phyloP scores from a whole-genome alignment of 1,140 invertebrate species.

The Lutraria rhynchaena region DNA sequence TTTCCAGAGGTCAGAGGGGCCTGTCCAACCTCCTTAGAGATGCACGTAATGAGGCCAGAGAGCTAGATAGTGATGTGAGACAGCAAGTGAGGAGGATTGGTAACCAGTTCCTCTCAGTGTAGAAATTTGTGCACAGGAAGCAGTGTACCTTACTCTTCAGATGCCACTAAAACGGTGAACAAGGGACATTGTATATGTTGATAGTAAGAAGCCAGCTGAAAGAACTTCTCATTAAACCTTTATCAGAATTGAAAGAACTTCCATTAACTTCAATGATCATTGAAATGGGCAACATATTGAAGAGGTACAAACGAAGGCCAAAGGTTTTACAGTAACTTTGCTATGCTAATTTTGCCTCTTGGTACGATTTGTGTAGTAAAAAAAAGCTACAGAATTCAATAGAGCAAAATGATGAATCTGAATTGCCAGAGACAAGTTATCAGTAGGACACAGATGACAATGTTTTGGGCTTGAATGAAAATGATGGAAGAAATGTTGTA shows the following conservation, averaged over 20 bases:
- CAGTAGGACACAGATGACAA: slow-evolving; percentile 19
- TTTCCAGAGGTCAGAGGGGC: slow-evolving; percentile 59
- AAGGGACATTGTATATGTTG: slow-evolving; percentile 23
- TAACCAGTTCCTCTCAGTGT: slow-evolving; percentile 61
- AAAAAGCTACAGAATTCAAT: neutral
- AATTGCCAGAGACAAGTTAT: neutral
- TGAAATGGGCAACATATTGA: slow-evolving; percentile 12
- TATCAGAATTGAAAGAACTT: neutral
- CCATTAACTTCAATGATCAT: neutral
- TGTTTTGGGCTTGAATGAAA: too few relatives aligned
- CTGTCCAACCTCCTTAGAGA: slow-evolving; percentile 47
- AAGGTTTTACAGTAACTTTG: neutral
- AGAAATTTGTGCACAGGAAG: slow-evolving; percentile 63
- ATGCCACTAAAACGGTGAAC: slow-evolving; percentile 33
- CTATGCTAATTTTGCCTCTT: slow-evolving; percentile 24
- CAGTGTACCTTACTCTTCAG: slow-evolving; percentile 58
- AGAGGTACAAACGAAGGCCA: slow-evolving; percentile 20
- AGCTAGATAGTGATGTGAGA: slow-evolving; percentile 44
- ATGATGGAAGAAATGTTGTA: neutral
- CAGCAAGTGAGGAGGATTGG: slow-evolving; percentile 53
- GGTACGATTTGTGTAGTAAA: slow-evolving; percentile 10
- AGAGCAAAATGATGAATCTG: neutral
- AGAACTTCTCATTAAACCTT: slow-evolving; percentile 6
- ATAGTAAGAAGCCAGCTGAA: neutral
- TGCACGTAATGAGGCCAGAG: slow-evolving; percentile 59